Evolutionary conservation across 2,113 vertebrate species (phyloP), one percentile per base, ranked within the genome.

Genomic region (Zootoca vivipara): DNA sequence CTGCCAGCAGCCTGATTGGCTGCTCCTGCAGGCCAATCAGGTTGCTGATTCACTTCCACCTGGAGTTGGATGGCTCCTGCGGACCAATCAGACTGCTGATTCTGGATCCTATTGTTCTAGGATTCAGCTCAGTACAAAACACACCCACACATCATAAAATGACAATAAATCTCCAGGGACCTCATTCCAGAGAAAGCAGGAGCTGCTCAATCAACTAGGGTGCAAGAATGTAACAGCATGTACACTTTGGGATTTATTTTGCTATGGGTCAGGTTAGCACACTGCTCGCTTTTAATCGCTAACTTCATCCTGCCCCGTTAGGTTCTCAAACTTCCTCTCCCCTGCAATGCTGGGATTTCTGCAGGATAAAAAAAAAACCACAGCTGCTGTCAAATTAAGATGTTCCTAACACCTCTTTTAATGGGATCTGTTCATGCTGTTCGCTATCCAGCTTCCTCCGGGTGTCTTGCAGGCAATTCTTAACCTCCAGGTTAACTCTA

Each of bases 401-500:
- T n/a, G n/a, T 58, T 77, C 40, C 16, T 22, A 56, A 35, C 13
- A 58, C 24, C 38, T 33, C 33, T 46, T 42, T 83, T 42, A 86
- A 56, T 78, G 12, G 7, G 64, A 78, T 70, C 69, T 58, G 35
- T 38, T 78, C 64, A 7, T 40, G 28, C 72, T 78, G 9, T 52
- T 28, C 62, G n/a, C 28, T 5, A 20, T 22, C 78, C 24, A 38
- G 5, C 28, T 64, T 78, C 46, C 24, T 70, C 62, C 6, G 16
- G 10, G 58, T 35, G 10, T 69, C 78, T 24, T 35, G 46, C 85
- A 72, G 22, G 28, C 80, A 20, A 18, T 83, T 46, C 52, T 83
- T 86, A 86, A 86, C 79, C 78, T 62, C 52, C 13, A 74, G 83
- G 56, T 85, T 78, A 90, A 70, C 69, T 77, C 72, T 38, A 62